Evolutionary conservation across 1,140 invertebrate species (phyloP).

Genomic region (Oedothorax gibbosus): DNA sequence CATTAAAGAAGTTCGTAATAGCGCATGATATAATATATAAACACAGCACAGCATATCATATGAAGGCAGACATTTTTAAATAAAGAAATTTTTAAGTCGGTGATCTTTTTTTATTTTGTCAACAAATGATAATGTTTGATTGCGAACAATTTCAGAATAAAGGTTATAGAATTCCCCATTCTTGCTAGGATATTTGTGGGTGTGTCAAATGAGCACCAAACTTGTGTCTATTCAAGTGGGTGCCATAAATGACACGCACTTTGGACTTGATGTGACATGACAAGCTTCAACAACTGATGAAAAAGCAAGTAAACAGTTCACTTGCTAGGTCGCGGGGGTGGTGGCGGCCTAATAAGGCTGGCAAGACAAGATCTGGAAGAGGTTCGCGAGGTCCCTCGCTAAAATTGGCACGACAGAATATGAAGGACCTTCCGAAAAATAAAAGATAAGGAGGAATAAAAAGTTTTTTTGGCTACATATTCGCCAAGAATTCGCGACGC

Average conservation of each 20-base stretch:
- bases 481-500: slow-evolving; percentile 44
- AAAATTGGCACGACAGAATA: slow-evolving; percentile 48
- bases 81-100: too few species aligned
- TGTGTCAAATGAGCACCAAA: too few species aligned
- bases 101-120: too few species aligned
- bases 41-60: too few species aligned
- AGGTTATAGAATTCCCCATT: too few species aligned
- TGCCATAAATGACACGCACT: neutral
- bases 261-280: neutral
- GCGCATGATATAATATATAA: too few species aligned
- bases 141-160: too few species aligned
- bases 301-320: too few species aligned
- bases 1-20: too few species aligned
- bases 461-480: slow-evolving; percentile 5
- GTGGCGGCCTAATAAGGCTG: slow-evolving; percentile 48
- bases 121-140: too few species aligned
- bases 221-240: neutral
- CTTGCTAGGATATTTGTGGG: too few species aligned
- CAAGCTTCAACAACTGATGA: neutral
- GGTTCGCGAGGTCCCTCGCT: slow-evolving; percentile 32
- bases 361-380: slow-evolving; percentile 56
- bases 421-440: slow-evolving; percentile 53
- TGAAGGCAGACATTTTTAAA: too few species aligned
- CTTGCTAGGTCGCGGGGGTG: slow-evolving; percentile 25
- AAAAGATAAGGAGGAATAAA: neutral